These are phyloP conservation scores for Gadus macrocephalus DNA, from an alignment of 2,113 vertebrate species.

Conservation along the genomic window DNA sequence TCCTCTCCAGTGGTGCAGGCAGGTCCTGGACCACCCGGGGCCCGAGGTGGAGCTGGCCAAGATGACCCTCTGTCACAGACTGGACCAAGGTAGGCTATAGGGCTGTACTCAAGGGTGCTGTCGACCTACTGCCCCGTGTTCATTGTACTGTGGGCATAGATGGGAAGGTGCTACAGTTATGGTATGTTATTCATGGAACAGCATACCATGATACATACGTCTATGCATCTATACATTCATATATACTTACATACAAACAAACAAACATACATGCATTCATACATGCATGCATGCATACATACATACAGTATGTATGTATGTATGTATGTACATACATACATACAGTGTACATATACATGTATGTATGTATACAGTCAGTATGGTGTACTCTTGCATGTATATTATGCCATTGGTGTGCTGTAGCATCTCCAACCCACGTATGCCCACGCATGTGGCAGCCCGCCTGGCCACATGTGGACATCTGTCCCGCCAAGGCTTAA, in stretches of 20 bases:
- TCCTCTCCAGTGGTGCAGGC: constrained; percentile 93
- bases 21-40: constrained; percentile 87
- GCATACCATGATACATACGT: too few relatives aligned
- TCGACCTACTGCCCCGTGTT: constrained; percentile 14
- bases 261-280: not conserved
- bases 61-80: constrained; percentile 86
- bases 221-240: not conserved
- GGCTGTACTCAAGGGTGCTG: constrained; percentile 22
- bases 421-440: too few relatives aligned
- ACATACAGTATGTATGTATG: not conserved
- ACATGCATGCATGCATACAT: not conserved
- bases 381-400: too few relatives aligned
- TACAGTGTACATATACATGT: not conserved
- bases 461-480: too few relatives aligned
- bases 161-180: too few relatives aligned
- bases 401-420: too few relatives aligned
- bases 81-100: constrained; percentile 88
- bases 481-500: too few relatives aligned
- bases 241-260: not conserved
- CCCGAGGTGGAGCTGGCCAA: constrained; percentile 91
- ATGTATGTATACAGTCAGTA: too few relatives aligned
- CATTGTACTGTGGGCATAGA: constrained; percentile 9
- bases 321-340: not conserved
- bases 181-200: too few relatives aligned
- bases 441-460: too few relatives aligned